phyloP scores from a whole-genome alignment of 2,797 vertebrate genomes.

The Bryconaethiops microstoma region DNA sequence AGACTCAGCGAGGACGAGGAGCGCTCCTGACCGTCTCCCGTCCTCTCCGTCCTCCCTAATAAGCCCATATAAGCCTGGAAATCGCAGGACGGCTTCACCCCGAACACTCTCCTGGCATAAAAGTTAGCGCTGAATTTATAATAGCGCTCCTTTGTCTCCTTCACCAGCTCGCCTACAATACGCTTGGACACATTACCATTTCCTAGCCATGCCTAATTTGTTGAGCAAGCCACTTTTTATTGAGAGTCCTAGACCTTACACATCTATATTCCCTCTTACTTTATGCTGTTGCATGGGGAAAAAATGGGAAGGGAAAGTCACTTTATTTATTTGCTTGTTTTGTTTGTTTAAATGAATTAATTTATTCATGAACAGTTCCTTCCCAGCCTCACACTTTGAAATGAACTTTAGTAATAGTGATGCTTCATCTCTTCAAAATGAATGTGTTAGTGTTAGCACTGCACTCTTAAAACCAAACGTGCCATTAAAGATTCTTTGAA shows the following conservation, averaged over 20 bases:
- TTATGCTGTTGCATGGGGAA: background rate
- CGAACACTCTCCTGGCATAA: slow-evolving; percentile 49
- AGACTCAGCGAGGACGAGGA: slow-evolving; percentile 45
- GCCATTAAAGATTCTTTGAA: too few relatives aligned
- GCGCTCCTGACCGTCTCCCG: slow-evolving; percentile 40
- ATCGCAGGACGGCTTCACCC: slow-evolving; percentile 61
- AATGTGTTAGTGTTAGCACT: too few relatives aligned
- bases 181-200: slow-evolving; percentile 41
- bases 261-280: background rate
- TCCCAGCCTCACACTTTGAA: too few relatives aligned
- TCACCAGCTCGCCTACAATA: slow-evolving; percentile 14
- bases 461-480: too few relatives aligned
- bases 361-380: too few relatives aligned
- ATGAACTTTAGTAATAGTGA: too few relatives aligned
- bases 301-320: background rate
- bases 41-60: slow-evolving; percentile 69
- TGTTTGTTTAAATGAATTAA: background rate
- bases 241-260: slow-evolving; percentile 13
- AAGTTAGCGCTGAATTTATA: slow-evolving; percentile 58
- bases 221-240: slow-evolving; percentile 21
- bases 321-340: background rate
- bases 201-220: slow-evolving; percentile 45
- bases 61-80: slow-evolving; percentile 71
- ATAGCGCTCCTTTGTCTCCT: slow-evolving; percentile 38
- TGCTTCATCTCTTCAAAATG: too few relatives aligned